Evolutionary conservation across 2,888 invertebrate genomes (phyloP), one percentile per base, ranked within the genome.

Genomic region (Ichneumoninae sp.): DNA sequence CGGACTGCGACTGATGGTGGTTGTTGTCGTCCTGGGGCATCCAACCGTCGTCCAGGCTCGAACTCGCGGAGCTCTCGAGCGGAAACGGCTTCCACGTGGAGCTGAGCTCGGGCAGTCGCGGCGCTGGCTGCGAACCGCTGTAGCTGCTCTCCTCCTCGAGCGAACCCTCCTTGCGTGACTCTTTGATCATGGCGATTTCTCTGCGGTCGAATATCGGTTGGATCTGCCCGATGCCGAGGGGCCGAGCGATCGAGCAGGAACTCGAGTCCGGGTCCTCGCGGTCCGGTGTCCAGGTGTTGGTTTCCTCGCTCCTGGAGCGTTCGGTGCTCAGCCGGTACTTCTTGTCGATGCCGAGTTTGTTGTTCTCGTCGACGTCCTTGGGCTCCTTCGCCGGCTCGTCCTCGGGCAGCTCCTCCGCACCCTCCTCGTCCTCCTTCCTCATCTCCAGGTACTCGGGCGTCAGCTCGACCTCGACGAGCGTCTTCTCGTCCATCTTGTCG

Each of bases 41-140:
- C 90, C 97, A 96, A 95, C 97, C 96, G 91, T 98, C 97, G 93
- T 98, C 98, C 66, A 97, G 95, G 91, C 97, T 97, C 3, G 97
- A 97, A 86, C 97, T 97, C 52, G 97, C 97, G 72, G 97, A 97
- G 91, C 97, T 97, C 91, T 97, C 97, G 19, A 97, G 95, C 30
- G 97, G 96, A 91, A 97, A 97, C 3, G 97, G 96, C 89, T 96
- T 96, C 97, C 97, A 97, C 0, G 97, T 97, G 3, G 97, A 96
- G 91, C 96, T 97, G 71, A 96, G 94, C 76, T 97, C 94, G 91
- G 97, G 97, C 91, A 96, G 95, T 3, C 93, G 94, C 40, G 95
- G 85, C 94, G 96, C 83, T 0, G 89, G 89, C 33, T 89, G 90
- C 1, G 89, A 88, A 3, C 89, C 89, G 68, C 90, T 91, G 60